Evolutionary conservation across 64 coral and sea anemone species (phyloP).

Genomic region (Stichodactyla helianthus): DNA sequence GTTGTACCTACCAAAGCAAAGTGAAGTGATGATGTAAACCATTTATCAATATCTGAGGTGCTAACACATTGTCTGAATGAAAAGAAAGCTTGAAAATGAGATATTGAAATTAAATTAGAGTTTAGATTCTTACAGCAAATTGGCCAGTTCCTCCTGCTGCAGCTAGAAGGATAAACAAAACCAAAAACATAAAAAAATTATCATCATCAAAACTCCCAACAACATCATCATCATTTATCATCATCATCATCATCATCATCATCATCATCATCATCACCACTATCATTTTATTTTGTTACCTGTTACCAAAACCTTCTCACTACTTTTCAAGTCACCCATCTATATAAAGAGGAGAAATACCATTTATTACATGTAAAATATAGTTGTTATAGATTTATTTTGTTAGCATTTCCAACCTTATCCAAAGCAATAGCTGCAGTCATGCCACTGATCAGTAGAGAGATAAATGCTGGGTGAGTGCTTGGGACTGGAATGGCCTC

Average conservation of each 20-base stretch:
- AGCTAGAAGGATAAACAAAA: constrained; percentile 21
- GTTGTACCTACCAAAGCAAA: constrained; percentile 47
- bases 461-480: constrained; percentile 59
- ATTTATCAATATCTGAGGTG: not conserved
- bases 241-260: not conserved
- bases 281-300: constrained; percentile 26
- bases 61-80: not conserved
- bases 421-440: constrained; percentile 75
- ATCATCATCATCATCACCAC: not conserved
- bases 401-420: constrained; percentile 38
- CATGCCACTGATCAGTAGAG: constrained; percentile 76
- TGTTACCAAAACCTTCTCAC: constrained; percentile 74
- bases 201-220: not conserved
- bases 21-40: not conserved
- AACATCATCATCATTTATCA: too few relatives aligned
- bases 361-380: not conserved
- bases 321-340: constrained; percentile 68
- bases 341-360: not conserved
- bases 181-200: too few relatives aligned
- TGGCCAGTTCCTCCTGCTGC: constrained; percentile 90
- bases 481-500: constrained; percentile 47
- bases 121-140: constrained; percentile 70
- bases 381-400: not conserved
- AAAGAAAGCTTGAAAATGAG: not conserved
- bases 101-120: not conserved